Evolutionary conservation across 2,888 invertebrate genomes (phyloP), one percentile per base, ranked within the genome.

Genomic region (Nomada hirtipes): DNA sequence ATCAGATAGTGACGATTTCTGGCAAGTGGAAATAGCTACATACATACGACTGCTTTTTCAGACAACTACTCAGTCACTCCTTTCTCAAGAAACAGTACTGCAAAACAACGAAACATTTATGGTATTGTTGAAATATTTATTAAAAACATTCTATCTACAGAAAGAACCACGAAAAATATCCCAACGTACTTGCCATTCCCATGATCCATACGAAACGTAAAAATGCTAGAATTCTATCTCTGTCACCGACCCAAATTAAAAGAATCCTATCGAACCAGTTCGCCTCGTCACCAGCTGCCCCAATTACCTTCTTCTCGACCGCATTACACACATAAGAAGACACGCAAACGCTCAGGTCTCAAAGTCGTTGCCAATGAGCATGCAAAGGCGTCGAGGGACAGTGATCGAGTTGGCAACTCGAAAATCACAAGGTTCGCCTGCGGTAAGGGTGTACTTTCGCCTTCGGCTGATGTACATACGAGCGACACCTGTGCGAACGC

Each of bases 401-500:
- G 71, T 47, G n/a, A 26, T n/a, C 78, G 72, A 26, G 50, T 79
- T 80, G 80, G 61, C 68, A 73, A 80, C 50, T 80, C 44, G 80
- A 80, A 80, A 80, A 80, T 80, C 80, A 80, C 80, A 68, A 68
- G 80, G 79, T 79, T 68, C 61, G n/a, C 9, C 23, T 23, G 52
- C 64, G 63, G 36, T 47, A 55, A 79, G 79, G 80, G 80, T 64
- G 72, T 52, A 52, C 50, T 79, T 80, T 73, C 73, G 72, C 73
- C 60, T 63, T 26, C 44, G 80, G 67, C 67, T 63, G 63, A 68
- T 73, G 61, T 79, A 63, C 73, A 50, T 65, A 52, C 50, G 50
- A 61, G 73, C 63, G 78, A 73, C 80, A 80, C 80, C 80, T 80
- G 80, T 71, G 71, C 15, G 29, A 9, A 7, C 29, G 26, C 42